Evolutionary conservation across 1,140 invertebrate species (phyloP).

Genomic region (Philopotamus ludificatus): DNA sequence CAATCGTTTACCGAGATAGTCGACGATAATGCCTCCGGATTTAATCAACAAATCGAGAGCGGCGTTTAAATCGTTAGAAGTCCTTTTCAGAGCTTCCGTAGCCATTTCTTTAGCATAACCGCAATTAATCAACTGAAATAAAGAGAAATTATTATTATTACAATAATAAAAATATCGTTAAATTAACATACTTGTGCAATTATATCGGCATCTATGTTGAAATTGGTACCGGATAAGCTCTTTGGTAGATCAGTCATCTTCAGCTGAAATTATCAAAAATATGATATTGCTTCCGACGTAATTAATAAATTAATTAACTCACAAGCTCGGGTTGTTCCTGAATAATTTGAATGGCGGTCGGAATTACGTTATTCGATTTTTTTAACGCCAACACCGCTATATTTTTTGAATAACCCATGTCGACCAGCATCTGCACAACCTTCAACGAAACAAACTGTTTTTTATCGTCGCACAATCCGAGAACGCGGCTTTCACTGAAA

Average conservation of each 20-base stretch:
- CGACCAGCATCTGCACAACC: constrained; percentile 58
- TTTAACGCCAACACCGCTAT: constrained; percentile 60
- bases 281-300: background rate
- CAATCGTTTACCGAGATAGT: background rate
- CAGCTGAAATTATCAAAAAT: constrained; percentile 39
- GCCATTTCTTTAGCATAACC: constrained; percentile 62
- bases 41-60: constrained; percentile 58
- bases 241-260: constrained; percentile 30
- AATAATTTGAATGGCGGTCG: constrained; percentile 63
- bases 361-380: constrained; percentile 66
- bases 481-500: constrained; percentile 48
- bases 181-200: constrained; percentile 17
- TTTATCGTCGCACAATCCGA: constrained; percentile 53
- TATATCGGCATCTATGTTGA: constrained; percentile 18
- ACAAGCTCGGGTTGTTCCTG: constrained; percentile 59
- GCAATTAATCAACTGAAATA: constrained; percentile 55
- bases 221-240: constrained; percentile 29
- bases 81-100: constrained; percentile 56
- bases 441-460: constrained; percentile 57
- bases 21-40: constrained; percentile 45
- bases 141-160: constrained; percentile 10
- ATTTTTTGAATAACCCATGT: constrained; percentile 66
- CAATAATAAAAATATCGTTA: constrained; percentile 8
- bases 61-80: constrained; percentile 56
- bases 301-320: background rate